Conservation (phyloP, 2,797 vertebrate species). For the Coregonus sp. region DNA sequence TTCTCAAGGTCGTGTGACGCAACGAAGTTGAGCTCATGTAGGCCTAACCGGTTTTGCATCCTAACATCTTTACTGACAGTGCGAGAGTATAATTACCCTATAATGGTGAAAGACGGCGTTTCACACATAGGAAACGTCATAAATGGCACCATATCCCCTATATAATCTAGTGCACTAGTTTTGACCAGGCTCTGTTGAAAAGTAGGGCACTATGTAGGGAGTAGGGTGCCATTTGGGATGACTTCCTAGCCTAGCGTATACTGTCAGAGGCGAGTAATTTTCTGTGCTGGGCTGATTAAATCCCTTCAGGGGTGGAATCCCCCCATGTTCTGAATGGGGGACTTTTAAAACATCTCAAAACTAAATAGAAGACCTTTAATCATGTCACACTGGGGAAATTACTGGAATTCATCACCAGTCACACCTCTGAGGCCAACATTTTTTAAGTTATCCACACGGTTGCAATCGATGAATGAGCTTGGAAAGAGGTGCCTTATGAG, state of each 20-base stretch:
- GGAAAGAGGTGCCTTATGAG: background rate
- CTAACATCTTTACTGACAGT: background rate
- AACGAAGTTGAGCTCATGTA: background rate
- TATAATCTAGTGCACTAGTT: too few relatives aligned
- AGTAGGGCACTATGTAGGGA: too few relatives aligned
- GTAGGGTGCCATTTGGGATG: too few relatives aligned
- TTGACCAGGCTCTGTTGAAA: too few relatives aligned
- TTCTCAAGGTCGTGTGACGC: slow-evolving; percentile 1
- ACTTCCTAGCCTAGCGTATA: too few relatives aligned
- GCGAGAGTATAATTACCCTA: background rate
- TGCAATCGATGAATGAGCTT: background rate
- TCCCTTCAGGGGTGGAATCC: background rate
- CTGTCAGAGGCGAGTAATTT: background rate
- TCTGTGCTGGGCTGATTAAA: background rate
- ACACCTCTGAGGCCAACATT: background rate
- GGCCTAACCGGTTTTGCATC: background rate
- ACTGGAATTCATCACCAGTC: background rate
- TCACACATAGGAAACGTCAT: too few relatives aligned
- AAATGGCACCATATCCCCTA: too few relatives aligned
- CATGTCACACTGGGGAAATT: background rate
- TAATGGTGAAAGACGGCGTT: too few relatives aligned
- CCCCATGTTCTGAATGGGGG: background rate
- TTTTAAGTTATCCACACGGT: background rate
- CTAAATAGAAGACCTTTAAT: background rate
- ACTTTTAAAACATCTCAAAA: background rate